phyloP scores from a whole-genome alignment of 2,797 vertebrate genomes.

The Numenius phaeopus region DNA sequence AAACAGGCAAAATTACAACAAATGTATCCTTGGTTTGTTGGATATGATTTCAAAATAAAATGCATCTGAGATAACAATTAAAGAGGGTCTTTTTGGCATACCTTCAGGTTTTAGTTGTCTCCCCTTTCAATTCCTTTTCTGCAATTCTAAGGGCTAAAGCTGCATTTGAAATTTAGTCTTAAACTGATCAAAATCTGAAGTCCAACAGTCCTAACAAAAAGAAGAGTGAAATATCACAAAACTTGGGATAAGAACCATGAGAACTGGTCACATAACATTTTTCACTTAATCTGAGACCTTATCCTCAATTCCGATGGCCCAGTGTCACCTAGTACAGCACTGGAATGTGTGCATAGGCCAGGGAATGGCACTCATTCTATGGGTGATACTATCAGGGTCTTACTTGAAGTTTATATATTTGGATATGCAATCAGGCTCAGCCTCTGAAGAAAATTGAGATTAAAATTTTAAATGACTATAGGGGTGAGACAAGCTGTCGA shows the following conservation, averaged over 20 bases:
- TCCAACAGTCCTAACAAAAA: background rate
- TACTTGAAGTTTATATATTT: background rate
- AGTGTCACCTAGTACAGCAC: background rate
- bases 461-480: background rate
- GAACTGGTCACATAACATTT: rapidly evolving
- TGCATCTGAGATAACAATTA: background rate
- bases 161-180: background rate
- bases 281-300: background rate
- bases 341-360: background rate
- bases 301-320: background rate
- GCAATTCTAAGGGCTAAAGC: background rate
- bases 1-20: background rate
- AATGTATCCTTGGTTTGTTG: background rate
- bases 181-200: background rate
- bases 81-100: rapidly evolving
- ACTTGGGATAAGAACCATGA: background rate
- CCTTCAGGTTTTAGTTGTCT: background rate
- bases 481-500: background rate
- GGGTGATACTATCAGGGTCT: background rate
- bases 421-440: background rate
- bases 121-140: background rate
- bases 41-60: background rate
- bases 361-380: background rate
- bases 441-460: background rate
- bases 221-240: background rate